phyloP scores from a whole-genome alignment of 1,140 invertebrate species.

The Procambarus virginalis region DNA sequence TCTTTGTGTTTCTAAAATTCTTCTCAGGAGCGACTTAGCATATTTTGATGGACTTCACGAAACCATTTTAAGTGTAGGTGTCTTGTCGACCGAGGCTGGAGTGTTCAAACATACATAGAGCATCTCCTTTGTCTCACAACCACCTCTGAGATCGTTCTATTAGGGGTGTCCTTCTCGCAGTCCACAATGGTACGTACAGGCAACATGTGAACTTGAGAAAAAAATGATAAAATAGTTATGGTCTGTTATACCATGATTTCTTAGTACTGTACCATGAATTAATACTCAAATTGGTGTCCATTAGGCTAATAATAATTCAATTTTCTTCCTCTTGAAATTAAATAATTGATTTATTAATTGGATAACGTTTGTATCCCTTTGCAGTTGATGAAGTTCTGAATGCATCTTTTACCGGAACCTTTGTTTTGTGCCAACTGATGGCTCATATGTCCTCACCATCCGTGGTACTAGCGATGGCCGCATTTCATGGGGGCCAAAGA shows the following conservation, averaged over 20 bases:
- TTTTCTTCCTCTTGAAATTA: too few species aligned
- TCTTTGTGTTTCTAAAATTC: too few species aligned
- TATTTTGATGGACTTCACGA: constrained; percentile 95
- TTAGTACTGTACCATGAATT: too few species aligned
- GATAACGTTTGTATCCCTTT: constrained; percentile 2
- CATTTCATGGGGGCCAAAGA: constrained; percentile 93
- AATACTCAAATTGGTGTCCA: too few species aligned
- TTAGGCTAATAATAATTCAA: too few species aligned
- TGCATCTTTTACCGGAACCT: constrained; percentile 94
- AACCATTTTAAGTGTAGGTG: constrained; percentile 87
- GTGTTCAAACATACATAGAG: constrained; percentile 94
- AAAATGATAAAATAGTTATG: too few species aligned
- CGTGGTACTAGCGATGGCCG: constrained; percentile 87
- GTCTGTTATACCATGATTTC: too few species aligned
- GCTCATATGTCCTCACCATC: constrained; percentile 88
- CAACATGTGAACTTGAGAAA: too few species aligned
- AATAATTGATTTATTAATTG: too few species aligned
- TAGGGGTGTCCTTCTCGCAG: constrained; percentile 83
- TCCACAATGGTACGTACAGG: constrained; percentile 75
- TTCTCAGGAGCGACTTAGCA: constrained; percentile 86
- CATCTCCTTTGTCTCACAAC: constrained; percentile 93
- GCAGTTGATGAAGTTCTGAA: constrained; percentile 77
- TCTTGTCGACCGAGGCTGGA: constrained; percentile 86
- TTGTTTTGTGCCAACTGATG: constrained; percentile 95
- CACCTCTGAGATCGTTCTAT: constrained; percentile 92